Conservation (phyloP, 2,888 invertebrate genomes). For the Graphium colonna region DNA sequence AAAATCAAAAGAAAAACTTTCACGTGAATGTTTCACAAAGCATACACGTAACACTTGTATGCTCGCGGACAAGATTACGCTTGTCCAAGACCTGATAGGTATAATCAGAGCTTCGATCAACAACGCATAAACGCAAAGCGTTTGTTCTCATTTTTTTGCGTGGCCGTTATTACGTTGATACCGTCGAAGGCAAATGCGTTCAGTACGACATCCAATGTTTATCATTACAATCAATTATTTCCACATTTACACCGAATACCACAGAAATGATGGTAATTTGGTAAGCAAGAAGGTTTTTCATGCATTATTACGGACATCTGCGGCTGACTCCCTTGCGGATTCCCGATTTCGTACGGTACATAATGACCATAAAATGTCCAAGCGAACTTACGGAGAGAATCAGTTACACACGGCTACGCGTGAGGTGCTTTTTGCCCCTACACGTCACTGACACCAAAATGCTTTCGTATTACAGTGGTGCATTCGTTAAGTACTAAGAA, state of each 20-base stretch:
- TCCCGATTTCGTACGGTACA: conserved; percentile 41
- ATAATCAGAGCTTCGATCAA: conserved; percentile 35
- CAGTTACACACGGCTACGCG: conserved; percentile 28
- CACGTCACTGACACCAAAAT: too few species aligned
- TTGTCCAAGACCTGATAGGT: conserved; percentile 13
- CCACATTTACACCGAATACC: conserved; percentile 43
- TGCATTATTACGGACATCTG: conserved; percentile 44
- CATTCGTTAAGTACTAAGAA: too few species aligned
- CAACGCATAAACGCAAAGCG: conserved; percentile 36
- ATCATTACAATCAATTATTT: conserved; percentile 69
- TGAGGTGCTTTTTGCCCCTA: conserved; percentile 17
- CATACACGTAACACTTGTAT: too few species aligned
- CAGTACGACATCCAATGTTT: conserved; percentile 51
- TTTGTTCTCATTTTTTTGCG: conserved; percentile 48
- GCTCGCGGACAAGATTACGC: too few species aligned
- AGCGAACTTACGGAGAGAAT: conserved; percentile 31
- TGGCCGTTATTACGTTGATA: conserved; percentile 45
- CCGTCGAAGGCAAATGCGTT: conserved; percentile 46
- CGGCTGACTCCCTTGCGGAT: conserved; percentile 39
- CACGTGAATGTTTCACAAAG: too few species aligned
- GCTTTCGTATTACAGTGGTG: too few species aligned
- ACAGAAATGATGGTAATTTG: conserved; percentile 50
- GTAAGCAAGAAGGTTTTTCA: conserved; percentile 54
- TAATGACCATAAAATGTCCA: conserved; percentile 38
- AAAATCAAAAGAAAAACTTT: too few species aligned